Conservation (phyloP, 2,113 vertebrate genomes). For the Marcusenius ussheri region DNA sequence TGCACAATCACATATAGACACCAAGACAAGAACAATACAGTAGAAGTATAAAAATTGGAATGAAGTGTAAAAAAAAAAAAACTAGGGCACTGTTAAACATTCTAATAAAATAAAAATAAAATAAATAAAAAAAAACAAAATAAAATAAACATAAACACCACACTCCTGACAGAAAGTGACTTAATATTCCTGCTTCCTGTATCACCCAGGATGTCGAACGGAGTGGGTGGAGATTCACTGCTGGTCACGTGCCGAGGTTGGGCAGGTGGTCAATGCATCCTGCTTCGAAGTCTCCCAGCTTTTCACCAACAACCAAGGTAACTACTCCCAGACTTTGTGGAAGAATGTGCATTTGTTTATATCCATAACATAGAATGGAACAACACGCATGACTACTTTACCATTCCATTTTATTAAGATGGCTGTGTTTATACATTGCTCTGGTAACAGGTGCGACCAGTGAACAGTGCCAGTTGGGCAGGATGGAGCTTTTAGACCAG, state of each 20-base stretch:
- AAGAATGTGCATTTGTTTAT: background rate
- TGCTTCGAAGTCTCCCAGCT: conserved; percentile 58
- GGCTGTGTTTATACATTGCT: background rate
- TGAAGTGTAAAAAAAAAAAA: no score
- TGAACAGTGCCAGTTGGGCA: background rate
- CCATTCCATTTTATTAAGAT: background rate
- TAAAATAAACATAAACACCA: background rate
- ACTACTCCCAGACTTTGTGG: background rate
- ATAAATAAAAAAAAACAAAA: no score
- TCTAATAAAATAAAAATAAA: no score
- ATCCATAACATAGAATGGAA: background rate
- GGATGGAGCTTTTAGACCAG: background rate
- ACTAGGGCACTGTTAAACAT: no score
- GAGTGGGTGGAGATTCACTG: conserved; percentile 55
- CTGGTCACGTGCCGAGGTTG: conserved; percentile 53
- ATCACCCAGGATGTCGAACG: conserved; percentile 50
- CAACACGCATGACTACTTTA: background rate
- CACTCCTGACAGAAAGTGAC: background rate
- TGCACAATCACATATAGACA: no score
- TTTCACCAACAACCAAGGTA: conserved; percentile 55
- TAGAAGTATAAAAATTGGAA: no score
- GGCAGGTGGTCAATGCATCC: conserved; percentile 52
- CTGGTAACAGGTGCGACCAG: background rate
- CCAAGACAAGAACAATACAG: no score
- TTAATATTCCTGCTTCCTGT: conserved; percentile 1